phyloP scores from a whole-genome alignment of 2,888 invertebrate species.

The Cephus spinipes region DNA sequence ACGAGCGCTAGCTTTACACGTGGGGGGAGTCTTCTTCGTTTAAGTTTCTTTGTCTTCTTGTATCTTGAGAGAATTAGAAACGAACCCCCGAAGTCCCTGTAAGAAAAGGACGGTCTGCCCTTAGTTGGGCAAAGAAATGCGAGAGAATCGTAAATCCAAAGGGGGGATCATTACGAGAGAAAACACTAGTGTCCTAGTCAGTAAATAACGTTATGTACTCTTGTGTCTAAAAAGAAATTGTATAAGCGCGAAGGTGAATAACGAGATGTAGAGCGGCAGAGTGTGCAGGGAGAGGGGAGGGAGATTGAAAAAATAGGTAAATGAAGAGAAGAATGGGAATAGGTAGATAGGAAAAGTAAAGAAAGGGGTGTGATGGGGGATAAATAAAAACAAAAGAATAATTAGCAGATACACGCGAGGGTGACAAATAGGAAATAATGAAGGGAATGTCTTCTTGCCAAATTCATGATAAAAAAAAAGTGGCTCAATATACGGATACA shows the following conservation, averaged over 20 bases:
- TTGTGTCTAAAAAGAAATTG: conserved; percentile 26
- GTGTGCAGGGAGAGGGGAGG: not conserved
- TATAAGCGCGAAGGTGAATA: not conserved
- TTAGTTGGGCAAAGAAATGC: not conserved
- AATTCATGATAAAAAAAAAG: conserved; percentile 42
- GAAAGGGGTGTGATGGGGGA: not conserved
- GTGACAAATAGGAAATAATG: not conserved
- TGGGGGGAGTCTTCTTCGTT: not conserved
- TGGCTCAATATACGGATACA: conserved; percentile 40
- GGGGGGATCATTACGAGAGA: conserved; percentile 13
- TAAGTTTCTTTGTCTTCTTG: not conserved
- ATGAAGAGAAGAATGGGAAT: not conserved
- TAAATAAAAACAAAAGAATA: conserved; percentile 16
- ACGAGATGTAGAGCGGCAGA: not conserved
- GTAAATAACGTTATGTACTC: conserved; percentile 45
- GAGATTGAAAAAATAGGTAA: conserved; percentile 21
- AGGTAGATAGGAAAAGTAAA: not conserved
- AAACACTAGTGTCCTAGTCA: conserved; percentile 57
- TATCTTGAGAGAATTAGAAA: not conserved
- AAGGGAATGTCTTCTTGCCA: conserved; percentile 52
- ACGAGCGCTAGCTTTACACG: not conserved
- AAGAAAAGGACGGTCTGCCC: conserved; percentile 12
- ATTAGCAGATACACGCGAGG: not conserved
- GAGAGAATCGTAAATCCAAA: not conserved
- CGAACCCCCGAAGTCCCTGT: conserved; percentile 11